Evolutionary conservation across 1,140 invertebrate species (phyloP).

Genomic region (Neelides sp.): DNA sequence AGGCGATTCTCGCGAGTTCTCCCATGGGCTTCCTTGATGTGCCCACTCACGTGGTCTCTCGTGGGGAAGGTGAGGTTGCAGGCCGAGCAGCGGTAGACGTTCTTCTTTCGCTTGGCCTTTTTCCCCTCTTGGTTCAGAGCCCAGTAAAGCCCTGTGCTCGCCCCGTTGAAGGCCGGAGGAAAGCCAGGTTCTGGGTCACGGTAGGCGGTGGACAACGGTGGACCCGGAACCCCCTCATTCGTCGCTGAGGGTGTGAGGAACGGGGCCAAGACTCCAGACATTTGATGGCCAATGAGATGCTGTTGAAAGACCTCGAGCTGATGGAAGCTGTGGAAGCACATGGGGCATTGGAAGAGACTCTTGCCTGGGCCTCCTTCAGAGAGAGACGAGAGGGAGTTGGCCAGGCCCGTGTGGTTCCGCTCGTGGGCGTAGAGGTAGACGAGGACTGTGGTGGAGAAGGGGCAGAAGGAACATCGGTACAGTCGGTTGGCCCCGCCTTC

Average conservation of each 20-base stretch:
- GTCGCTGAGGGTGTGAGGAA: constrained; percentile 21
- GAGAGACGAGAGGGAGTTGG: constrained; percentile 11
- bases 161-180: not conserved
- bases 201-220: not conserved
- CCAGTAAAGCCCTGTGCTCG: not conserved
- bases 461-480: constrained; percentile 76
- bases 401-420: constrained; percentile 52
- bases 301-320: constrained; percentile 47
- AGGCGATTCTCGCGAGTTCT: too few species aligned
- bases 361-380: not conserved
- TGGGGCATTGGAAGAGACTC: constrained; percentile 42
- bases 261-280: constrained; percentile 40
- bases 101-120: not conserved
- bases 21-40: not conserved
- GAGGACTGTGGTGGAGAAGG: constrained; percentile 73
- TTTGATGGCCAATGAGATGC: constrained; percentile 47
- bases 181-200: constrained; percentile 2
- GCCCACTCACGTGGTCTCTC: too few species aligned
- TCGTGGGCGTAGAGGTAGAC: constrained; percentile 84
- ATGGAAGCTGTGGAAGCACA: constrained; percentile 45
- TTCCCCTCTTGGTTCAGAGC: not conserved
- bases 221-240: not conserved
- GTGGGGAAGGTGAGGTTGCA: too few species aligned
- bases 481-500: constrained; percentile 44
- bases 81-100: not conserved